Base-by-base conservation (phyloP, 2,113 vertebrate genomes). In the Ptychochromis oligacanthus region DNA sequence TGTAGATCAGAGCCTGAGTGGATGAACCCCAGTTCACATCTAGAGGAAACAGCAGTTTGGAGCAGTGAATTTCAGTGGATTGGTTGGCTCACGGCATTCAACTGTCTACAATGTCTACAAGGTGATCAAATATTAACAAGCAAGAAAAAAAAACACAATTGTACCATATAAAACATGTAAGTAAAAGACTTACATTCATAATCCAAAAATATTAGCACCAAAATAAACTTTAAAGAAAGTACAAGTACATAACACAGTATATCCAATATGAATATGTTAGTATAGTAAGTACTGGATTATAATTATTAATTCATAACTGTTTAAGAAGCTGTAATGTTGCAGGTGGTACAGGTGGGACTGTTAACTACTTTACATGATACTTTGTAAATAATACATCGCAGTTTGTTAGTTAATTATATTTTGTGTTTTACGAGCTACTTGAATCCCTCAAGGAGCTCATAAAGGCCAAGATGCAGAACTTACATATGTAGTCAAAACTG, bases 21-120 rank as follows among this genome's bases (percentile, higher is more conserved):
- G 98, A 99, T 0, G 98, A 99, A 10, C 98, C 98, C 98, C 98
- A 99, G 94, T 99, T 99, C 80, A 99, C 98, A 94, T 99, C 98
- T 99, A 83, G 18, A 79, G 18, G 38, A 86, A 61, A 74, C 3
- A 79, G n/a, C 17, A 28, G 26, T 7, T 56, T 17, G 15, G 11
- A 59, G 46, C 15, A 28, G 43, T 18, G 49, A 79, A 38, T 15
- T 18, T 70, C 9, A 49, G 24, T 28, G 26, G 5, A 7, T 0
- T 28, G 65, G 15, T 49, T 43, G 46, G 0, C 9, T 28, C 2
- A 0, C 6, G 22, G 14, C 43, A 9, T 52, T 70, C 10, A 70
- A 0, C 17, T 52, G 1, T 52, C 65, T 43, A 20, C 65, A 70
- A 28, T 2, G 22, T 10, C 38, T 38, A 10, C 9, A 38, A 38